phyloP scores from a whole-genome alignment of 2,113 vertebrate genomes.

The Myotis brandtii region DNA sequence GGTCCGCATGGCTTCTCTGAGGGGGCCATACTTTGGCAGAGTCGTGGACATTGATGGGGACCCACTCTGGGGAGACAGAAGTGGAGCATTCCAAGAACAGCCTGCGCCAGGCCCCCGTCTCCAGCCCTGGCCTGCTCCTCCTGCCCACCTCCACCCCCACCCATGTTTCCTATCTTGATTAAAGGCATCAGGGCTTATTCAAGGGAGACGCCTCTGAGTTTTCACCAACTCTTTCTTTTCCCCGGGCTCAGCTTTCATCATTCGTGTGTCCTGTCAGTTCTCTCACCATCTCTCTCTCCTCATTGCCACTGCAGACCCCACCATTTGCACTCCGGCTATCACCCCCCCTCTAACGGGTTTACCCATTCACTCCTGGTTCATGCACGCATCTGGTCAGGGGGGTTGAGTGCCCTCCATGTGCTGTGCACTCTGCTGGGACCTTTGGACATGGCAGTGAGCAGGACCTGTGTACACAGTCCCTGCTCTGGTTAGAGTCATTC shows the following conservation, averaged over 20 bases:
- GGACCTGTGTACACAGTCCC: not conserved
- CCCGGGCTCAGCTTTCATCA: not conserved
- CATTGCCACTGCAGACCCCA: not conserved
- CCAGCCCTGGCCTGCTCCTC: not conserved
- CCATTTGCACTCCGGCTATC: not conserved
- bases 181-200: slow-evolving; percentile 40
- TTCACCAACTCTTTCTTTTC: not conserved
- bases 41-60: not conserved
- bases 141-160: not conserved
- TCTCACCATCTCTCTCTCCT: not conserved
- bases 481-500: not conserved
- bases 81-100: not conserved
- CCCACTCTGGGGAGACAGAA: not conserved
- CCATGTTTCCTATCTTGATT: not conserved
- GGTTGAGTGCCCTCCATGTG: not conserved
- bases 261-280: not conserved
- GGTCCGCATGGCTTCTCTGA: not conserved
- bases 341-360: not conserved
- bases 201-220: slow-evolving; percentile 41
- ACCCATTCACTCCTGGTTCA: not conserved
- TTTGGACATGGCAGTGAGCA: not conserved
- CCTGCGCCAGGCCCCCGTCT: not conserved
- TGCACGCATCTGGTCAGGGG: not conserved
- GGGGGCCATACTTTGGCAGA: not conserved
- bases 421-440: not conserved